phyloP scores from a whole-genome alignment of 2,113 vertebrate species.

The Dipodomys stephensi region DNA sequence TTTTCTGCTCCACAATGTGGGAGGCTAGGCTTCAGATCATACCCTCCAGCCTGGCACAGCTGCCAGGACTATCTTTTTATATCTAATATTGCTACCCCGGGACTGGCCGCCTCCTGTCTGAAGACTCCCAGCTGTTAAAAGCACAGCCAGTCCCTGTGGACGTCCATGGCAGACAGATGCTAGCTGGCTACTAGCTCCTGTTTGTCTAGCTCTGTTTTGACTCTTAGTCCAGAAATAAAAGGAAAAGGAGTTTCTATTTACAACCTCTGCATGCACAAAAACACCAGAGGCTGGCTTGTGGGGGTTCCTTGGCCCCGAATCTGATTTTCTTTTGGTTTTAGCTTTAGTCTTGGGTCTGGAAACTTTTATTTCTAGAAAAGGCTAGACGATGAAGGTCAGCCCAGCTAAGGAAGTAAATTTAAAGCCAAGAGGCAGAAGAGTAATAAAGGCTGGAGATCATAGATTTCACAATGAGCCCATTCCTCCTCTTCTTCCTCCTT shows the following conservation, averaged over 20 bases:
- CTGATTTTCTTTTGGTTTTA: slow-evolving; percentile 75
- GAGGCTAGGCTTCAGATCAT: not conserved
- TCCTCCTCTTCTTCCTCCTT: not conserved
- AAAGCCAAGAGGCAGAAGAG: slow-evolving; percentile 64
- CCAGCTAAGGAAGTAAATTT: slow-evolving; percentile 73
- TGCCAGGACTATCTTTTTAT: slow-evolving; percentile 73
- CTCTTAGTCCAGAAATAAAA: too few relatives aligned
- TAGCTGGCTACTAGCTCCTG: slow-evolving; percentile 80
- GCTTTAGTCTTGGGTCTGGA: slow-evolving; percentile 84
- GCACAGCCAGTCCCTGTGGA: slow-evolving; percentile 26
- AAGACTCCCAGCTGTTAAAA: slow-evolving; percentile 80
- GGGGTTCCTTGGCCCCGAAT: slow-evolving; percentile 78
- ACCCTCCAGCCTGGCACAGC: slow-evolving; percentile 51
- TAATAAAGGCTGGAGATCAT: slow-evolving; percentile 5
- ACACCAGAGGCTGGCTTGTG: slow-evolving; percentile 72
- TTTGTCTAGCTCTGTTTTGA: too few relatives aligned
- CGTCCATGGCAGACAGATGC: slow-evolving; percentile 62
- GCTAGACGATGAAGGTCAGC: slow-evolving; percentile 64
- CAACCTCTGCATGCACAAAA: slow-evolving; percentile 83
- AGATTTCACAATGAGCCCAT: not conserved
- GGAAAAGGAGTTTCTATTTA: slow-evolving; percentile 55
- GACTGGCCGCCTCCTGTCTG: slow-evolving; percentile 74
- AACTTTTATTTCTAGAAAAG: slow-evolving; percentile 83
- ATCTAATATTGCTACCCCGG: slow-evolving; percentile 74
- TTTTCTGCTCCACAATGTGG: not conserved